Evolutionary conservation across 2,888 invertebrate genomes (phyloP).

Genomic region (Saturnia pavonia): DNA sequence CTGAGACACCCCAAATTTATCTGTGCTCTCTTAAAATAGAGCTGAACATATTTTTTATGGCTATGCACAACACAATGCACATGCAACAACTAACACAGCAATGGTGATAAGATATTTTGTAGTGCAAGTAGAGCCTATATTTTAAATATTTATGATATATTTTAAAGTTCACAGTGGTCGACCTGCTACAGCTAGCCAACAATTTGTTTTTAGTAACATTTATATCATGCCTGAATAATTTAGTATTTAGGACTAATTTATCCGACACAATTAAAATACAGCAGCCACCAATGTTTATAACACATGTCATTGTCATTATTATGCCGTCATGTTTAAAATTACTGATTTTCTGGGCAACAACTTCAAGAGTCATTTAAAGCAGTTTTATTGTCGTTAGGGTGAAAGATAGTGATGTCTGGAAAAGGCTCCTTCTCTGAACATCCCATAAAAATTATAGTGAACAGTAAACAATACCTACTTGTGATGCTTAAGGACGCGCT

Average conservation of each 20-base stretch:
- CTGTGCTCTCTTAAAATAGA: too few relatives aligned
- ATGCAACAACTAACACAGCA: not conserved
- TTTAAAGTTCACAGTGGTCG: not conserved
- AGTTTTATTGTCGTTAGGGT: too few relatives aligned
- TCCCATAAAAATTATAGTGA: too few relatives aligned
- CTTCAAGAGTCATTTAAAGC: too few relatives aligned
- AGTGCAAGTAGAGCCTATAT: not conserved
- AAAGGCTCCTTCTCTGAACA: too few relatives aligned
- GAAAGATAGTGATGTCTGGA: too few relatives aligned
- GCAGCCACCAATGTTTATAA: not conserved
- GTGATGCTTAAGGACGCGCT: too few relatives aligned
- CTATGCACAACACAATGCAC: too few relatives aligned
- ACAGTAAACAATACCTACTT: too few relatives aligned
- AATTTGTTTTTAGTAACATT: not conserved
- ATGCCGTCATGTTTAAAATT: not conserved
- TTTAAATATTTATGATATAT: not conserved
- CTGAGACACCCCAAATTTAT: too few relatives aligned
- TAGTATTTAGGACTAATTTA: slow-evolving; percentile 1
- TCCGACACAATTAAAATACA: not conserved
- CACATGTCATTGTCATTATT: not conserved
- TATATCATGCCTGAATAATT: not conserved
- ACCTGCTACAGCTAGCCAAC: not conserved
- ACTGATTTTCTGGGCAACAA: too few relatives aligned
- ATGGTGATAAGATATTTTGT: not conserved
- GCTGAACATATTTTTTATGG: too few relatives aligned